A percentile compares a stretch with the other conserved stretches of the same genome.
Conservation (phyloP, 1,140 invertebrate genomes). For the Eulimnadia texana region DNA sequence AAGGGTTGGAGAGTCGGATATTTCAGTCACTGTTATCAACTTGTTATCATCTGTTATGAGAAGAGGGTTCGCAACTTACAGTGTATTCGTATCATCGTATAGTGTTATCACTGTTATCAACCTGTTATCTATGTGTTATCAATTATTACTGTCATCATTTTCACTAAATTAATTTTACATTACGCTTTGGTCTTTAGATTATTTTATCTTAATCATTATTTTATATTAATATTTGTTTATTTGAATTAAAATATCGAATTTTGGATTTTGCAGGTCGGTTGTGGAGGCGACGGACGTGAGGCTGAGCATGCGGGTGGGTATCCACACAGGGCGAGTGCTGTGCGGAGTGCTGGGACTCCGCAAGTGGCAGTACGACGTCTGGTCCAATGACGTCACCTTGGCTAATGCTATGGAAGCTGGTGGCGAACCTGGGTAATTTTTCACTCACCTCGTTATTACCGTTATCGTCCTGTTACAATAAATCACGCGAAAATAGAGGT, state of each 20-base stretch:
- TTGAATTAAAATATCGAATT: too few species aligned
- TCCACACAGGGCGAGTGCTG: slow-evolving; percentile 70
- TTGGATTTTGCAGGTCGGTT: slow-evolving; percentile 38
- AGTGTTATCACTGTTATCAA: too few species aligned
- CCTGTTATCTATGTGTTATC: too few species aligned
- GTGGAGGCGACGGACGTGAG: slow-evolving; percentile 62
- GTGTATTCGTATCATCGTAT: too few species aligned
- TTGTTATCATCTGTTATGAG: too few species aligned
- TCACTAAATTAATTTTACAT: background rate
- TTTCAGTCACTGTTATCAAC: too few species aligned
- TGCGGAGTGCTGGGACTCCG: slow-evolving; percentile 71
- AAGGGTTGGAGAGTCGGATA: too few species aligned
- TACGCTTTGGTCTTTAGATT: background rate
- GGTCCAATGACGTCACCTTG: slow-evolving; percentile 72
- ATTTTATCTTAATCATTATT: too few species aligned
- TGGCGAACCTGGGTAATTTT: slow-evolving; percentile 53
- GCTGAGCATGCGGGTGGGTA: slow-evolving; percentile 73
- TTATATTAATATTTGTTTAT: too few species aligned
- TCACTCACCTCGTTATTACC: background rate
- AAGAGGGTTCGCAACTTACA: too few species aligned
- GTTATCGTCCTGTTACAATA: background rate
- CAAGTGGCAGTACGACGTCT: slow-evolving; percentile 77
- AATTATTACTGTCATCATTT: background rate
- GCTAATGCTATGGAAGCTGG: slow-evolving; percentile 78
- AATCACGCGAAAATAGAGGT: background rate